Evolutionary conservation across 23 tunicate genomes (phyloP).

Genomic region (Aplidium turbinatum): DNA sequence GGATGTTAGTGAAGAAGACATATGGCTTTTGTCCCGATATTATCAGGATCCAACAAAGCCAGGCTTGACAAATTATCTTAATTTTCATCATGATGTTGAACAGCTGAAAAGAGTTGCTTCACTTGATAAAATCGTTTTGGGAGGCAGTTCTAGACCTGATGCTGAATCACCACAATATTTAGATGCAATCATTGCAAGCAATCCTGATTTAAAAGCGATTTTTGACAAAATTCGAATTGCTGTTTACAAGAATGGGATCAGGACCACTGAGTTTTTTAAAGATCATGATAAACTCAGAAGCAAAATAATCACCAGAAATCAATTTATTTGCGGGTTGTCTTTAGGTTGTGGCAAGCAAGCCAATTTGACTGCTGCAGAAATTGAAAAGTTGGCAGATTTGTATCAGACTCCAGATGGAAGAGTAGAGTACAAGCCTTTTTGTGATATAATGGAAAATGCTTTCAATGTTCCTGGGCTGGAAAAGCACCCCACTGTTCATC

Average conservation of each 20-base stretch:
- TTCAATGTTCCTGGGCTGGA: conserved; percentile 91
- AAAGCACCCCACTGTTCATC: conserved; percentile 90
- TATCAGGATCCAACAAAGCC: conserved; percentile 84
- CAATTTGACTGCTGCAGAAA: conserved; percentile 66
- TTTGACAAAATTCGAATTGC: conserved; percentile 81
- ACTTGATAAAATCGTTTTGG: conserved; percentile 38
- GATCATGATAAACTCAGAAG: conserved; percentile 91
- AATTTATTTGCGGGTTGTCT: conserved; percentile 74
- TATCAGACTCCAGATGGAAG: conserved; percentile 63
- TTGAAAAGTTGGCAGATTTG: conserved; percentile 60
- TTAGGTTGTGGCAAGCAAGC: conserved; percentile 77
- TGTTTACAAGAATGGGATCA: conserved; percentile 83
- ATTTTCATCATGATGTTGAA: conserved; percentile 86
- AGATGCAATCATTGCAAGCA: conserved; percentile 13
- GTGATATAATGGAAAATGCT: conserved; percentile 89
- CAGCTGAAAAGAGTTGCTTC: conserved; percentile 36
- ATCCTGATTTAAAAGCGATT: conserved; percentile 64
- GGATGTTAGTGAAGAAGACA: conserved; percentile 65
- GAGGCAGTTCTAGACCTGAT: not conserved
- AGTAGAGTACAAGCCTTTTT: conserved; percentile 73
- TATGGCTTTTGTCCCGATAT: conserved; percentile 59
- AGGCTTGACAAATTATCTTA: conserved; percentile 75
- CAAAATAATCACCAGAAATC: conserved; percentile 82
- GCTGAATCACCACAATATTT: conserved; percentile 5
- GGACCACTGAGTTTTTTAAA: conserved; percentile 88